Percentiles rank a stretch among this genome's conserved stretches.
Conservation (phyloP, 2,888 invertebrate species). For the Tachystola acroxantha region DNA sequence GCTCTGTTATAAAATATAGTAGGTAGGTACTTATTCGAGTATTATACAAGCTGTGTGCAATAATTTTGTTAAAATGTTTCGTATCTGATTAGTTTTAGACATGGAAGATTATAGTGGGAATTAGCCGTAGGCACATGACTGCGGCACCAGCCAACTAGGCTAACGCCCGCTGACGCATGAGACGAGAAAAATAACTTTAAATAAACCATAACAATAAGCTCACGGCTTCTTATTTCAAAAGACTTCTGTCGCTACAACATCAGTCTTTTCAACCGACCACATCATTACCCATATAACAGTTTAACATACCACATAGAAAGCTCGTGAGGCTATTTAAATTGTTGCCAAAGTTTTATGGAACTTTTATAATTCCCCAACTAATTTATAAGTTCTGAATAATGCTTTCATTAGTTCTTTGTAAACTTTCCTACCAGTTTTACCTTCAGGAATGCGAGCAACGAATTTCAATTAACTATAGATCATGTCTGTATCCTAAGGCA, state of each 20-base stretch:
- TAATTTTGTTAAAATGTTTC: slow-evolving; percentile 11
- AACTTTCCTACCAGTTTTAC: slow-evolving; percentile 9
- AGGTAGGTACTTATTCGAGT: slow-evolving; percentile 8
- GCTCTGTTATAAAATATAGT: background rate
- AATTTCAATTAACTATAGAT: background rate
- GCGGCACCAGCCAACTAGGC: slow-evolving; percentile 39
- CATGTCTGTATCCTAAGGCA: background rate
- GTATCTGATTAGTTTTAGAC: slow-evolving; percentile 42
- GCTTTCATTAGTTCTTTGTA: slow-evolving; percentile 11
- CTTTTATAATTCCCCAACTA: slow-evolving; percentile 18
- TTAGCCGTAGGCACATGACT: slow-evolving; percentile 57
- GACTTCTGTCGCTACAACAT: slow-evolving; percentile 39
- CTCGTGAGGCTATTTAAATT: slow-evolving; percentile 22
- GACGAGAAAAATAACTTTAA: slow-evolving; percentile 50
- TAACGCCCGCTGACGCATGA: slow-evolving; percentile 53
- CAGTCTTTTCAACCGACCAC: slow-evolving; percentile 49
- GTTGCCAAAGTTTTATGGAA: slow-evolving; percentile 24
- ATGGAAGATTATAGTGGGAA: slow-evolving; percentile 47
- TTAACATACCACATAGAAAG: slow-evolving; percentile 26
- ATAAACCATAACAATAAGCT: slow-evolving; percentile 59
- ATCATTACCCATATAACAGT: slow-evolving; percentile 34
- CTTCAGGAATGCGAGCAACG: background rate
- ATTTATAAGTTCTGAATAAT: slow-evolving; percentile 19
- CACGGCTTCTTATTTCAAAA: slow-evolving; percentile 42
- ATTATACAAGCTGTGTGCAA: slow-evolving; percentile 14